Percentiles rank a stretch among this genome's conserved stretches.
Conservation (phyloP, 2,797 vertebrate genomes). For the Sebastes taczanowskii region DNA sequence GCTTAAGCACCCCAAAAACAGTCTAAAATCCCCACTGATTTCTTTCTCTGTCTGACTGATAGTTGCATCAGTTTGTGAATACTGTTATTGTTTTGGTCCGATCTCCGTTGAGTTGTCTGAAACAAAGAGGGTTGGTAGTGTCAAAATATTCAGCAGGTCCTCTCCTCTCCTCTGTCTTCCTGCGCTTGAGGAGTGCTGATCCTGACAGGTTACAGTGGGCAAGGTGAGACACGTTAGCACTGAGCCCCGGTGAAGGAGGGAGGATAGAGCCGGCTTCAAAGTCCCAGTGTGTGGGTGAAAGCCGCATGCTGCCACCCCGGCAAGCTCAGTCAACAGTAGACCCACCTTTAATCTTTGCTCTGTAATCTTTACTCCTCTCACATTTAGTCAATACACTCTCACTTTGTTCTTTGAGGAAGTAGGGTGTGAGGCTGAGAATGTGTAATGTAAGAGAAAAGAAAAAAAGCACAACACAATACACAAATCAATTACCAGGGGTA, state of each 20-base stretch:
- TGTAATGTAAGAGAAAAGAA: constrained; percentile 67
- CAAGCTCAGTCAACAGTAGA: constrained; percentile 71
- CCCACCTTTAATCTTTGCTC: constrained; percentile 78
- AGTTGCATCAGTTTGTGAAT: constrained; percentile 58
- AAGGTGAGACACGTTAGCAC: constrained; percentile 74
- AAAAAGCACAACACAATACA: constrained; percentile 60
- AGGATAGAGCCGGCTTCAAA: constrained; percentile 60
- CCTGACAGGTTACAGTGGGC: constrained; percentile 78
- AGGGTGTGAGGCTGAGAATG: constrained; percentile 58
- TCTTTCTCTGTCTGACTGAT: constrained; percentile 23
- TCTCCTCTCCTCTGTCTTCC: constrained; percentile 44
- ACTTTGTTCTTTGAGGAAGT: constrained; percentile 76
- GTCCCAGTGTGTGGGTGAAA: constrained; percentile 70
- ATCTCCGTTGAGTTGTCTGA: constrained; percentile 50
- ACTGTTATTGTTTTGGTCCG: constrained; percentile 51
- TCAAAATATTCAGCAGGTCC: constrained; percentile 68
- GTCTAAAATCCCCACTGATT: not conserved
- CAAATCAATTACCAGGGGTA: constrained; percentile 54
- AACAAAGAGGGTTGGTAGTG: constrained; percentile 30
- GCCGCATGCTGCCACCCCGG: constrained; percentile 69
- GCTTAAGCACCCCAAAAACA: no score
- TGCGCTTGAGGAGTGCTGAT: constrained; percentile 65
- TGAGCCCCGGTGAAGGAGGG: constrained; percentile 52
- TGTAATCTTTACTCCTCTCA: constrained; percentile 75
- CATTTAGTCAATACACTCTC: constrained; percentile 76